Evolutionary conservation across 53 echinoderm and acorn worm species (phyloP).

Genomic region (Temnopleurus reevesii): DNA sequence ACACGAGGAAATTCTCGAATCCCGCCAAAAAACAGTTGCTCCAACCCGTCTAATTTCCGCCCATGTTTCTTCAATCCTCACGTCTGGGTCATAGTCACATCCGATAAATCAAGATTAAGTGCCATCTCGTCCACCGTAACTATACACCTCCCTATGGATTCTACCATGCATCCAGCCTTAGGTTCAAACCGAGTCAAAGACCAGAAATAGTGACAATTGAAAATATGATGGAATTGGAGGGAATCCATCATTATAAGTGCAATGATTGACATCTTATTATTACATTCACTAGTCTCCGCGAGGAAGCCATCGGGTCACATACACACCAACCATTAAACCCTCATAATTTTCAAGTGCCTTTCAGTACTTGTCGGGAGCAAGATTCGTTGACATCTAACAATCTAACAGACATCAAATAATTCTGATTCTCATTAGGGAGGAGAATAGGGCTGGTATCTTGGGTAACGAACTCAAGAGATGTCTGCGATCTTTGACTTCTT

Average conservation of each 20-base stretch:
- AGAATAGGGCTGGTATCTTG: conserved; percentile 4
- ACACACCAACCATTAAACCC: neutral
- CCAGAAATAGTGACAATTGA: neutral
- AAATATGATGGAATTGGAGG: neutral
- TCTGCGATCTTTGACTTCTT: neutral
- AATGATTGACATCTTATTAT: neutral
- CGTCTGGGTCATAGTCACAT: neutral
- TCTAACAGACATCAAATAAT: neutral
- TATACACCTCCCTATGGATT: neutral
- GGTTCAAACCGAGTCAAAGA: neutral
- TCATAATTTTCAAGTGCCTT: neutral
- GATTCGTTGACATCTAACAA: neutral
- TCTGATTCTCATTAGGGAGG: conserved; percentile 24
- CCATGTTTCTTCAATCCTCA: neutral
- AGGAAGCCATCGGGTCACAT: neutral
- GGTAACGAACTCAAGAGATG: neutral
- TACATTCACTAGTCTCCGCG: neutral
- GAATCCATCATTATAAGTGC: neutral
- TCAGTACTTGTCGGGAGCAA: neutral
- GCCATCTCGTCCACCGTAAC: neutral
- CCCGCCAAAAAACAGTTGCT: neutral
- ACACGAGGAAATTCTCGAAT: neutral
- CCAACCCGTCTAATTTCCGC: neutral
- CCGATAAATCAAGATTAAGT: conserved; percentile 32
- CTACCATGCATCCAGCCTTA: neutral